These are phyloP conservation scores for Dasyurus viverrinus DNA, from an alignment of 2,113 vertebrate genomes.

Conservation along the genomic window DNA sequence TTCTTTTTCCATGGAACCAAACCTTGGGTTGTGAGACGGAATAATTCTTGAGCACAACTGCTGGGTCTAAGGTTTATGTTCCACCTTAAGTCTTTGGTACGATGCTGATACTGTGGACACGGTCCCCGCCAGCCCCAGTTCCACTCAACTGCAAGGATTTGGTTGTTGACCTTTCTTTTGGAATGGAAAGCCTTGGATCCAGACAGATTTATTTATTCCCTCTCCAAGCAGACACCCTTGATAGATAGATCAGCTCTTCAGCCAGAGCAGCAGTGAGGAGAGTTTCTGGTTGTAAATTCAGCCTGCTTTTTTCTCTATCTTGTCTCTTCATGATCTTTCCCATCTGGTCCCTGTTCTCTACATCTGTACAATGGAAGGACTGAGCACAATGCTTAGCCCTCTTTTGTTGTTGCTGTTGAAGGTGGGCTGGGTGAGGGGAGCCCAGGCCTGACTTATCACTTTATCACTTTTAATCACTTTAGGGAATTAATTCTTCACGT, in stretches of 20 bases:
- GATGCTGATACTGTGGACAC: conserved; percentile 75
- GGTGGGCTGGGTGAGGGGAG: neutral
- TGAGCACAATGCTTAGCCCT: too few relatives aligned
- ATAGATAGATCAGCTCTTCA: conserved; percentile 81
- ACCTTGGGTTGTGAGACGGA: neutral
- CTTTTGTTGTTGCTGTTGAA: neutral
- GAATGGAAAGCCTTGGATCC: conserved; percentile 62
- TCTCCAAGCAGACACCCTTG: conserved; percentile 77
- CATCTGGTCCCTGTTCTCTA: neutral
- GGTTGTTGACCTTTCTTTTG: conserved; percentile 51
- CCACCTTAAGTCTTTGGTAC: conserved; percentile 67
- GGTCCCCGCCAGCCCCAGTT: conserved; percentile 74
- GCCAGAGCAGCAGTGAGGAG: conserved; percentile 76
- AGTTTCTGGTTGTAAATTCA: conserved; percentile 72
- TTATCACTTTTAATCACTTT: neutral
- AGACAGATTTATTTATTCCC: conserved; percentile 76
- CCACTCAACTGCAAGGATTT: conserved; percentile 68
- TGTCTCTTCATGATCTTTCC: neutral
- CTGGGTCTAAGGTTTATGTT: conserved; percentile 65
- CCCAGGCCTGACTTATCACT: too few relatives aligned
- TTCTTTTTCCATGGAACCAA: neutral
- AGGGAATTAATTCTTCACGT: neutral
- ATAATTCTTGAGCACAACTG: conserved; percentile 20
- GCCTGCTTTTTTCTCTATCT: conserved; percentile 69
- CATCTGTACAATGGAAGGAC: neutral